Percentiles rank a stretch among this genome's conserved stretches.
Evolutionary conservation across 2,888 invertebrate genomes (phyloP).

Genomic region (Spatulosminthurus flaviceps): DNA sequence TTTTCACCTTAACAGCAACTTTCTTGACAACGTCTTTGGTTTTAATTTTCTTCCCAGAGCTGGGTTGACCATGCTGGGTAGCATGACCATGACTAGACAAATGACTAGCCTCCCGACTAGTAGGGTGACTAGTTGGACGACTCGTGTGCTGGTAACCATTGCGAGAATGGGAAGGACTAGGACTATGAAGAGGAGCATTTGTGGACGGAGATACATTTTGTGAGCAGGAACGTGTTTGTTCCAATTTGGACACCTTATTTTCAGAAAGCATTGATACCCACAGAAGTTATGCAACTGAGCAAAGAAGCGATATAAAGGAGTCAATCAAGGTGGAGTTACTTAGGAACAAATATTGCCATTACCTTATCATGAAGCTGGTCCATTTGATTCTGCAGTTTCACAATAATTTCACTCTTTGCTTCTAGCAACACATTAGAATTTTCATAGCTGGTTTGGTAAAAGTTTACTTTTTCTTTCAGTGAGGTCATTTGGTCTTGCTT

Average conservation of each 20-base stretch:
- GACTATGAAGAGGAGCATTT: slow-evolving; percentile 17
- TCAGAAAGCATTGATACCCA: not conserved
- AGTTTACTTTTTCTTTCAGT: slow-evolving; percentile 55
- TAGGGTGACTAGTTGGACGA: slow-evolving; percentile 21
- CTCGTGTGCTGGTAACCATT: slow-evolving; percentile 6
- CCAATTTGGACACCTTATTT: slow-evolving; percentile 37
- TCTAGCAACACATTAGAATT: slow-evolving; percentile 54
- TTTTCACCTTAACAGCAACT: slow-evolving; percentile 29
- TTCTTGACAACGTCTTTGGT: slow-evolving; percentile 20
- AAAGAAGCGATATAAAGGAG: not conserved
- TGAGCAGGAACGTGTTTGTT: slow-evolving; percentile 38
- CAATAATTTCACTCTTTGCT: slow-evolving; percentile 58
- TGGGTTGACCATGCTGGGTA: no score
- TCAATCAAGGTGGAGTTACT: no score
- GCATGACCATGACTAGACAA: not conserved
- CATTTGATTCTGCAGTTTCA: slow-evolving; percentile 58
- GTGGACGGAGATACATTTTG: not conserved
- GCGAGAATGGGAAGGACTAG: slow-evolving; percentile 16
- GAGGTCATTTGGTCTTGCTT: slow-evolving; percentile 56
- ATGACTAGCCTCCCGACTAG: slow-evolving; percentile 2
- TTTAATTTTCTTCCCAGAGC: slow-evolving; percentile 21
- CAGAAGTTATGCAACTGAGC: not conserved
- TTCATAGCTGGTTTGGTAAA: slow-evolving; percentile 57
- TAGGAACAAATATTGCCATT: no score
- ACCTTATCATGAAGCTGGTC: slow-evolving; percentile 59